Evolutionary conservation across 2,797 vertebrate genomes (phyloP).

Genomic region (Bryconaethiops microstoma): DNA sequence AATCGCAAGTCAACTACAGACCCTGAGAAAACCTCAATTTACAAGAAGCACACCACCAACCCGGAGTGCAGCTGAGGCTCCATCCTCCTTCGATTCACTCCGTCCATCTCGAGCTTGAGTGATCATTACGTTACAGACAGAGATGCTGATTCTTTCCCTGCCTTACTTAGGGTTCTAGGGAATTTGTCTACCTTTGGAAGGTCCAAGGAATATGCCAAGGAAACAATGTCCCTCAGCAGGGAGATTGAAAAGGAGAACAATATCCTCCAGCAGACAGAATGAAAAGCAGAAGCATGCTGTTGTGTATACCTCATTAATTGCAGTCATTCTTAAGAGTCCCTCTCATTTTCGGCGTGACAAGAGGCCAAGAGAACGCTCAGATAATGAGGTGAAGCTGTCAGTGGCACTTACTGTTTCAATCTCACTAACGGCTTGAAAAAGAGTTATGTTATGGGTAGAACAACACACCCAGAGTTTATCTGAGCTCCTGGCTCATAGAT

Average conservation of each 20-base stretch:
- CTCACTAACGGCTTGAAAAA: slow-evolving; percentile 28
- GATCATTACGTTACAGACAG: slow-evolving; percentile 42
- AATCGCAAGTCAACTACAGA: slow-evolving; percentile 24
- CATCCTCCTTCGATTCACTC: slow-evolving; percentile 32
- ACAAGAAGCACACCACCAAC: slow-evolving; percentile 39
- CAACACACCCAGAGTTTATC: slow-evolving; percentile 9
- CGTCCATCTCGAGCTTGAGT: slow-evolving; percentile 20
- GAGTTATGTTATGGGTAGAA: neutral
- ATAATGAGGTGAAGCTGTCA: slow-evolving; percentile 78
- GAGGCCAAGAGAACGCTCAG: slow-evolving; percentile 59
- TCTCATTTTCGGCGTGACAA: slow-evolving; percentile 33
- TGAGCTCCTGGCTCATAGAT: slow-evolving; percentile 7
- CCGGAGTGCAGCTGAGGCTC: slow-evolving; percentile 39
- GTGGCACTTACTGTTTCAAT: slow-evolving; percentile 63
- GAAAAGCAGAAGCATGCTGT: slow-evolving; percentile 19
- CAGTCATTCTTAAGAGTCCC: slow-evolving; percentile 26
- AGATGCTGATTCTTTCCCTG: slow-evolving; percentile 25
- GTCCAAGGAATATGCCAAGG: neutral
- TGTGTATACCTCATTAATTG: slow-evolving; percentile 45
- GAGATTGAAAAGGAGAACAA: slow-evolving; percentile 23
- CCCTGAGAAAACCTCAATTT: slow-evolving; percentile 51
- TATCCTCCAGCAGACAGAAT: slow-evolving; percentile 12
- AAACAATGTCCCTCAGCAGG: slow-evolving; percentile 35
- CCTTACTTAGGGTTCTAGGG: slow-evolving; percentile 5
- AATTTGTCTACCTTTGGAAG: slow-evolving; percentile 25